Percentiles rank a stretch among this genome's conserved stretches.
phyloP scores from a whole-genome alignment of 2,888 invertebrate species.

The Xestia ashworthii region DNA sequence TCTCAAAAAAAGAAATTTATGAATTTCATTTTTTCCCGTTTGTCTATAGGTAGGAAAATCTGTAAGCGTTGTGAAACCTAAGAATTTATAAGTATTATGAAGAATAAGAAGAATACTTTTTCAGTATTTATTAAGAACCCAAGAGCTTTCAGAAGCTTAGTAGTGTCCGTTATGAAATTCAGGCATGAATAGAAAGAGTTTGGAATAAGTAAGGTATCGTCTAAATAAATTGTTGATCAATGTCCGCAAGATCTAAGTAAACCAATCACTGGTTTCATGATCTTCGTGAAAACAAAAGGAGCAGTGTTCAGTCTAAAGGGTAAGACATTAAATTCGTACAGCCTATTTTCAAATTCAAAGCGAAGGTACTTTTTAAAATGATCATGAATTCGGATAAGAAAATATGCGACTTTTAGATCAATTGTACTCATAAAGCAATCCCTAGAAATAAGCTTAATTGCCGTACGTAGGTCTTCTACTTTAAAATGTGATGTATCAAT shows the following conservation, averaged over 20 bases:
- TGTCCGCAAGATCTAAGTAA: background rate
- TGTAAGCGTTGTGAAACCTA: background rate
- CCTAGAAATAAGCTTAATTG: no score
- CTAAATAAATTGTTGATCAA: background rate
- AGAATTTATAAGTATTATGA: background rate
- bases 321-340: background rate
- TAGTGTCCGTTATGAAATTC: background rate
- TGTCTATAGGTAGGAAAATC: no score
- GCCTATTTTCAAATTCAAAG: background rate
- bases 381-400: background rate
- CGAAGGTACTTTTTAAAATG: background rate
- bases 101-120: background rate
- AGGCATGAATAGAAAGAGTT: background rate
- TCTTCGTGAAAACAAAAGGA: background rate
- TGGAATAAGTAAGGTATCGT: background rate
- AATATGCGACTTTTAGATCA: background rate
- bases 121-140: background rate
- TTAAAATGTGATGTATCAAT: no score
- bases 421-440: no score
- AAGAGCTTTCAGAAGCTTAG: background rate
- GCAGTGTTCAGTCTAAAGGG: background rate
- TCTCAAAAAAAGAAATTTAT: background rate
- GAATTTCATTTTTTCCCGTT: no score
- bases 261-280: background rate
- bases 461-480: no score